Evolutionary conservation across 2,888 invertebrate species (phyloP).

Genomic region (Tenodera sinensis): DNA sequence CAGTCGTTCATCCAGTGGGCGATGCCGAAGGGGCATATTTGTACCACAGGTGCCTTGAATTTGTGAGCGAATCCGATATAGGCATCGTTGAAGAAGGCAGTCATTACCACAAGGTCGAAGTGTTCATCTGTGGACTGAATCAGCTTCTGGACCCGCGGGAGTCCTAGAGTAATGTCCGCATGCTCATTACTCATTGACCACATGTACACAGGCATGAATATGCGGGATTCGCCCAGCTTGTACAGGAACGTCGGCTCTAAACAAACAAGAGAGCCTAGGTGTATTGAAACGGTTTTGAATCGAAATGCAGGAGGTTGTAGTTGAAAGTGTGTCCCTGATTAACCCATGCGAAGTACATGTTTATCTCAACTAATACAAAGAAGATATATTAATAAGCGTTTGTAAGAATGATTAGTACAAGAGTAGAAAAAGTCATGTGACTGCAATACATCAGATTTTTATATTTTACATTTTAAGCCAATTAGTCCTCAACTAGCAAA

Average conservation of each 20-base stretch:
- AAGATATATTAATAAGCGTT: no score
- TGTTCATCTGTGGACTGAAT: constrained; percentile 37
- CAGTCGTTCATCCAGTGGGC: constrained; percentile 47
- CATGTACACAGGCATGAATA: not conserved
- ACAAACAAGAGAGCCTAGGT: not conserved
- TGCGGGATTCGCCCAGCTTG: not conserved
- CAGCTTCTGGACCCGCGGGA: constrained; percentile 21
- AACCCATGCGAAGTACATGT: no score
- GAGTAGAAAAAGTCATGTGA: no score
- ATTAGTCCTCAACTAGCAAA: no score
- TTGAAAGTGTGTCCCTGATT: no score
- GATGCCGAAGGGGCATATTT: constrained; percentile 46
- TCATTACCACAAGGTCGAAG: constrained; percentile 51
- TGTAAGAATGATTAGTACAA: no score
- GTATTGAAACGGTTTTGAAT: no score
- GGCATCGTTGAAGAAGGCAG: constrained; percentile 51
- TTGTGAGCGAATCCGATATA: constrained; percentile 48
- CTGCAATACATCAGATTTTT: no score
- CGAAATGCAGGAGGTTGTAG: no score
- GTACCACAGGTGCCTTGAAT: constrained; percentile 44
- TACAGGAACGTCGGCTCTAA: not conserved
- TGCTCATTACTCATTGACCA: not conserved
- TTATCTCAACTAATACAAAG: no score
- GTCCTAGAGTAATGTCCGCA: not conserved
- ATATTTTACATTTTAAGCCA: no score